Evolutionary conservation across 53 echinoderm and acorn worm genomes (phyloP), one percentile per base, ranked within the genome.

Genomic region (Crossaster papposus): DNA sequence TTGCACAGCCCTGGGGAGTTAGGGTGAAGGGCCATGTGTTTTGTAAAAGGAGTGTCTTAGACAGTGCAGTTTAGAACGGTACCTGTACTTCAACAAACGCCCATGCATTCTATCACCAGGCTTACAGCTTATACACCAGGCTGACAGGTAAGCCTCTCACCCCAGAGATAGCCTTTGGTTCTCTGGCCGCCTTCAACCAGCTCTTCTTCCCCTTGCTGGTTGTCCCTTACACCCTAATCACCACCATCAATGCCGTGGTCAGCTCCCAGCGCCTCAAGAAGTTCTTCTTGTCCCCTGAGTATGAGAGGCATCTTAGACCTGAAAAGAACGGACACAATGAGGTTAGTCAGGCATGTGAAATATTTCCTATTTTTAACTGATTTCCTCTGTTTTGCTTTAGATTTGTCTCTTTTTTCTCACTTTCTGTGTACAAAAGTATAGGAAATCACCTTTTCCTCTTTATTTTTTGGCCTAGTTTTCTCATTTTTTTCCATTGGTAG

Each of bases 151-250:
- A 87, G 10, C 68, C 90, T 15, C 83, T 97, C 65, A 97, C 92
- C 17, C 97, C 97, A 2, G 95, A 92, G 64, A 93, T 97, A 30
- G 94, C 97, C 64, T 97, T 97, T 70, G 91, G 95, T 2, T 85
- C 97, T 30, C 94, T 97, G n/a, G 73, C 94, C 1, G 92, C 95
- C 94, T 95, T 97, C 93, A 97, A 95, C 90, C 95, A 97, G 90
- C 82, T 97, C 83, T 89, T 89, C 72, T 81, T 95, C 17, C 97
- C 97, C 1, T 85, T 97, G 15, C 74, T 94, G 73, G 77, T 97
- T 14, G 65, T 97, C 30, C 97, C 97, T 24, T 90, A 84, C 53
- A 91, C 94, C 76, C 90, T 97, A 82, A 91, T 94, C 17, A 94
- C 89, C 36, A 90, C 83, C 29, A 91, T 92, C 89, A 97, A 97